Evolutionary conservation across 2,888 invertebrate species (phyloP), one percentile per base, ranked within the genome.

Genomic region (Tiliacea citrago): DNA sequence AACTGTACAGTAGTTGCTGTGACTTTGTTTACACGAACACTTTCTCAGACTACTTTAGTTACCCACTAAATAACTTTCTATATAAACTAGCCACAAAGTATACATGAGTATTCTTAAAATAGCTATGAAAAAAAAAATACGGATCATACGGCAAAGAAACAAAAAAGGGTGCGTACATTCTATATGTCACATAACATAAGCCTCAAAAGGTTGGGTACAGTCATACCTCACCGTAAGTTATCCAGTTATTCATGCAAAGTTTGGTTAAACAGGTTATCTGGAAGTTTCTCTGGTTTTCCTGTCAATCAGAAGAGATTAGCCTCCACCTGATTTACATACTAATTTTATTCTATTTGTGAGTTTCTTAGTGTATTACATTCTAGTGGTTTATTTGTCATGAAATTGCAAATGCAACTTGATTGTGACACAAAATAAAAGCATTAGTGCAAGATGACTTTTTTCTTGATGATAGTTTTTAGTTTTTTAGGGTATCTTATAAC

Each of bases 221-320:
- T 77, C 63, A 78, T 85, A 84, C 87, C 74, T 85, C 74, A 78
- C 53, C 55, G 21, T 65, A 35, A 62, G 62, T 84, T 73, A 75
- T 84, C 76, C 77, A 74, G 71, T 73, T 69, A 81, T 74, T 79
- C 88, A 87, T 87, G 87, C 87, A 80, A 68, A 62, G 63, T 77
- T 80, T 63, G 68, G 71, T 75, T 70, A 62, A 63, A 65, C 71
- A 76, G 55, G 68, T 86, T 84, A 77, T 67, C 72, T 70, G 58
- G 82, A 55, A 70, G 71, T 66, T 58, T 77, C 62, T 75, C 77
- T 75, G 45, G 71, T 63, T 72, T 49, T 73, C 78, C 88, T 86
- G 87, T 84, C 79, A 78, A 83, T 82, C 68, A 86, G 68, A 82
- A 79, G 65, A 82, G 49, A 75, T 75, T 75, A 79, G 73, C 88